A percentile compares a stretch with the other conserved stretches of the same genome.
Conservation (phyloP, 2,113 vertebrate species). For the Dunckerocampus dactyliophorus region DNA sequence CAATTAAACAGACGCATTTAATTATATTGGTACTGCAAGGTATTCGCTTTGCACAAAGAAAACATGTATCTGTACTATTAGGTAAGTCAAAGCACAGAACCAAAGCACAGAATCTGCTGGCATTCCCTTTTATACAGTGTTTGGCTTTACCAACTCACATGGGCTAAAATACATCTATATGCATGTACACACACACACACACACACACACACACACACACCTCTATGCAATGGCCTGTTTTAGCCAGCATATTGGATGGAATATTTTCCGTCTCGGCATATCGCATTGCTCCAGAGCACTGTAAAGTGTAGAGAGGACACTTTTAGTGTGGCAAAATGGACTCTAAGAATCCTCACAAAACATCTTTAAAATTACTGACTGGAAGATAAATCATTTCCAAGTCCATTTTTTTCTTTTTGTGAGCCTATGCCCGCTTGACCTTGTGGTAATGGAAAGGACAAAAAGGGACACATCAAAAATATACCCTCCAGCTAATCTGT, state of each 20-base stretch:
- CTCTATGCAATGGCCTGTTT: constrained; percentile 5
- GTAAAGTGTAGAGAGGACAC: constrained; percentile 40
- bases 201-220: background rate
- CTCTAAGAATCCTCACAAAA: too few species aligned
- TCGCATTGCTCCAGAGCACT: constrained; percentile 40
- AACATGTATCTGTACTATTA: constrained; percentile 25
- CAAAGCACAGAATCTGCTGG: constrained; percentile 19
- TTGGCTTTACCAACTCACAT: constrained; percentile 24
- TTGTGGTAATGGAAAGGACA: constrained; percentile 15
- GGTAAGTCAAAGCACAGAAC: constrained; percentile 18
- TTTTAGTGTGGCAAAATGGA: constrained; percentile 34
- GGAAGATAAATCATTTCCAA: background rate
- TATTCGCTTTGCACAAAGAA: constrained; percentile 2
- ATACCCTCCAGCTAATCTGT: constrained; percentile 17
- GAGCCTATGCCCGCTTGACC: background rate
- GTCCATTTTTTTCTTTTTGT: background rate
- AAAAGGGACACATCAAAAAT: constrained; percentile 6
- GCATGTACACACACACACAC: constrained; percentile 3
- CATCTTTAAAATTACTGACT: background rate
- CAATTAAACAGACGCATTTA: constrained; percentile 11
- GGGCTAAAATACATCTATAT: constrained; percentile 30
- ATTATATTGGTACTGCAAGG: constrained; percentile 3
- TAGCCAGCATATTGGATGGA: constrained; percentile 36
- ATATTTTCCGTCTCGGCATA: constrained; percentile 44
- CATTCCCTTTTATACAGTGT: constrained; percentile 30